Conservation (phyloP, 2,888 invertebrate genomes). For the Leucophora obtusa region DNA sequence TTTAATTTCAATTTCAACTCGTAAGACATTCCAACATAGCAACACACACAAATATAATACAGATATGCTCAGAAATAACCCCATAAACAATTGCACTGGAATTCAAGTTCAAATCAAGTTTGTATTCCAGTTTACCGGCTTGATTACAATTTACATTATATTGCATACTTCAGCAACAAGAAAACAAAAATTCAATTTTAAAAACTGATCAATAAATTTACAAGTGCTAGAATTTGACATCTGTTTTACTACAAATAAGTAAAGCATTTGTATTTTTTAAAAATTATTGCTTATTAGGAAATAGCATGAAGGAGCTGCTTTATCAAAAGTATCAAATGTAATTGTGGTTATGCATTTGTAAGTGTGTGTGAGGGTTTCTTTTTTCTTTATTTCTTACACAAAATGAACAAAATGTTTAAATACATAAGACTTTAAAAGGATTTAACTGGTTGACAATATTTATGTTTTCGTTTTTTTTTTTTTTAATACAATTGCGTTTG, state of each 20-base stretch:
- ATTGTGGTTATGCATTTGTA: slow-evolving; percentile 27
- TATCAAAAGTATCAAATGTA: slow-evolving; percentile 18
- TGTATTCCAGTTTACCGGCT: too few relatives aligned
- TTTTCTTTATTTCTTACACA: slow-evolving; percentile 4
- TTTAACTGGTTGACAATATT: slow-evolving; percentile 12
- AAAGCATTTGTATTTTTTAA: too few relatives aligned
- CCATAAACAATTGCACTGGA: too few relatives aligned
- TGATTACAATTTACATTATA: too few relatives aligned
- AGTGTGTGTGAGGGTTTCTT: background rate
- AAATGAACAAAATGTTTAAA: slow-evolving; percentile 14
- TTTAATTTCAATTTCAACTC: slow-evolving; percentile 44
- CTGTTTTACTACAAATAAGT: too few relatives aligned
- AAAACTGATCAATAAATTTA: too few relatives aligned
- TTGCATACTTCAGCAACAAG: too few relatives aligned
- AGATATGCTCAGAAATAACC: background rate
- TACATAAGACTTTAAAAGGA: slow-evolving; percentile 24
- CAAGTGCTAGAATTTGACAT: too few relatives aligned
- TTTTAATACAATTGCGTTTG: background rate
- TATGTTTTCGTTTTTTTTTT: too few relatives aligned
- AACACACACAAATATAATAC: slow-evolving; percentile 16
- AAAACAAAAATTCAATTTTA: too few relatives aligned
- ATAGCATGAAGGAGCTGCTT: slow-evolving; percentile 4
- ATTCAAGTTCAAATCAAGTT: too few relatives aligned
- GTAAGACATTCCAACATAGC: slow-evolving; percentile 22
- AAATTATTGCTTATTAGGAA: too few relatives aligned